Evolutionary conservation across 2,113 vertebrate genomes (phyloP), one percentile per base, ranked within the genome.

Genomic region (Sinocyclocheilus anophthalmus): DNA sequence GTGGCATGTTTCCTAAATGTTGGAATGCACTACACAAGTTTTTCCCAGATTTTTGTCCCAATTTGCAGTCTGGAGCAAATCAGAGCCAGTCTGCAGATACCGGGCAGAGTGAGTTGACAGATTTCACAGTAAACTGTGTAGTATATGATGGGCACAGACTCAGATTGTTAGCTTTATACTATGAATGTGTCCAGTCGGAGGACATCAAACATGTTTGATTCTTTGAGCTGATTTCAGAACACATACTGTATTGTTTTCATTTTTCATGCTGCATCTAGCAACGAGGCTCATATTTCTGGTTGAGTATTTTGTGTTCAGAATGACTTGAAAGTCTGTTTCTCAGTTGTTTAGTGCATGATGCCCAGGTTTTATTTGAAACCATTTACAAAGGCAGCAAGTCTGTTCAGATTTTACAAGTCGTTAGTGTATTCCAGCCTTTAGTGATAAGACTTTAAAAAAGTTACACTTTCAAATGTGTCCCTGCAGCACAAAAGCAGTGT

Each of bases 301-400:
- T 13, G 67, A 45, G 37, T n/a, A 45, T 45, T 20, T 75, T 75
- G 70, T 7, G 39, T 75, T 24, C 22, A 12, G 11, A 45, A 75
- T 12, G 39, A 73, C 39, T n/a, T 42, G 70, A 73, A 73, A 45
- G 70, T 45, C 70, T 73, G 70, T n/a, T 75, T 39, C 39, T 75
- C 39, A 14, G 10, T 75, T 11, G 22, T 75, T 75, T 24, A 67
- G 26, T 16, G 63, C 11, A 75, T 24, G 39, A 45, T 45, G 39
- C 39, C 39, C 2, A 48, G 39, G n/a, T 75, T 73, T 24, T 45
- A 12, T 22, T 7, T 73, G 39, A 42, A 73, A 45, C 11, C 22
- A 45, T 45, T 45, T 13, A 45, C 39, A 75, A 75, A 42, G 16
- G 33, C 26, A 13, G 67, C 67, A 16, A 69, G 22, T 45, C 39